Evolutionary conservation across 2,888 invertebrate genomes (phyloP).

Genomic region (Chymomyza fuscimana): DNA sequence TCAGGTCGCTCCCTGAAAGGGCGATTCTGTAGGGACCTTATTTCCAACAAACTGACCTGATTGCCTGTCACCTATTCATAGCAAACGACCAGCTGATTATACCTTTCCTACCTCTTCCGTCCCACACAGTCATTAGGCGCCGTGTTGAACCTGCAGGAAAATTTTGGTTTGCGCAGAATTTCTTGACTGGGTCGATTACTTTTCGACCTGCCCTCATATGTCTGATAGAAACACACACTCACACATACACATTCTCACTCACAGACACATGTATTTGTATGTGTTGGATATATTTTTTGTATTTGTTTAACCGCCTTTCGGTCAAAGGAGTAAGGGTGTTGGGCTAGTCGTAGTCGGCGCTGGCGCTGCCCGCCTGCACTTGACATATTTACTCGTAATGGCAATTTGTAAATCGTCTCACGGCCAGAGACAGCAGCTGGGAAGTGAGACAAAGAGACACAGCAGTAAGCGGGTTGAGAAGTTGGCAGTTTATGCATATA

Average conservation of each 20-base stretch:
- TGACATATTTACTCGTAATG: conserved; percentile 77
- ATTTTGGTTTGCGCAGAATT: no score
- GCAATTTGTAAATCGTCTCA: conserved; percentile 60
- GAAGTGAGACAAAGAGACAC: background rate
- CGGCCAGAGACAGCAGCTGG: conserved; percentile 9
- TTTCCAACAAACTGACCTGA: no score
- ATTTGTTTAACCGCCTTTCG: conserved; percentile 12
- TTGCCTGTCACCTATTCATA: no score
- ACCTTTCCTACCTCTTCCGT: no score
- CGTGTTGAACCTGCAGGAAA: no score
- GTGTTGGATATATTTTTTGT: background rate
- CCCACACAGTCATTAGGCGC: no score
- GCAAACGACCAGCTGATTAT: no score
- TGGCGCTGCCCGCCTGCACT: conserved; percentile 64
- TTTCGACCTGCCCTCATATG: background rate
- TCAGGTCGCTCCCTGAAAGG: no score
- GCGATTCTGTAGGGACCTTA: no score
- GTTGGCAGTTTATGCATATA: background rate
- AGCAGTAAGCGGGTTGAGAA: background rate
- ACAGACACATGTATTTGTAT: background rate
- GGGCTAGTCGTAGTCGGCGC: background rate
- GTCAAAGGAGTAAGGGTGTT: background rate
- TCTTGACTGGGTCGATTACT: no score
- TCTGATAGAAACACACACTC: background rate
- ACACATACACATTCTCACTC: background rate